Percentiles rank a stretch among this genome's conserved stretches.
These are phyloP conservation scores for Chrysolina oricalcia DNA, from an alignment of 2,888 invertebrate genomes.

Conservation along the genomic window DNA sequence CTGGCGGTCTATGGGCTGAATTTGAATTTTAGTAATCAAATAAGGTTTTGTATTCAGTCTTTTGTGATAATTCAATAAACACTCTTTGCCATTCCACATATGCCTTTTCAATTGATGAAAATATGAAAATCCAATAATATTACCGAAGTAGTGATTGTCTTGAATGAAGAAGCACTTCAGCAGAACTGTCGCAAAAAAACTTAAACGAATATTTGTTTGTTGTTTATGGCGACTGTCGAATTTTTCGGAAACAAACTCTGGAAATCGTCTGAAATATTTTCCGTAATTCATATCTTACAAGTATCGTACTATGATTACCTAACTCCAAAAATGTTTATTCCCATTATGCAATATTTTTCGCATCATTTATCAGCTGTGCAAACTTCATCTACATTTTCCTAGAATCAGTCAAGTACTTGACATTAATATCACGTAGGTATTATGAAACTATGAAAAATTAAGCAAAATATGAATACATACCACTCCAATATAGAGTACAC, in stretches of 20 bases:
- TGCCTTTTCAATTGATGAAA: background rate
- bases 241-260: slow-evolving; percentile 38
- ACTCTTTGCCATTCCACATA: background rate
- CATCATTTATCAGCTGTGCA: slow-evolving; percentile 66
- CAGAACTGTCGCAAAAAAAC: too few relatives aligned
- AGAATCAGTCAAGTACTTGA: slow-evolving; percentile 69
- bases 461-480: slow-evolving; percentile 59
- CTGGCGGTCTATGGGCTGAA: too few relatives aligned
- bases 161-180: background rate
- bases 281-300: slow-evolving; percentile 33
- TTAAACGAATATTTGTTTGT: background rate
- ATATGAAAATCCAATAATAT: background rate
- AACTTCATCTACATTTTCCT: slow-evolving; percentile 64
- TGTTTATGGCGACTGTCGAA: background rate
- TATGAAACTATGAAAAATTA: slow-evolving; percentile 54
- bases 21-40: too few relatives aligned
- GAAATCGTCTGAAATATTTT: slow-evolving; percentile 27
- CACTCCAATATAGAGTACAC: slow-evolving; percentile 63
- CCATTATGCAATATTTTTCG: slow-evolving; percentile 61
- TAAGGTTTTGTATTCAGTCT: too few relatives aligned
- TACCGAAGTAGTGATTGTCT: slow-evolving; percentile 5
- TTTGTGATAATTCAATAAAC: too few relatives aligned
- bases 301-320: slow-evolving; percentile 37
- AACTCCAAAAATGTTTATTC: slow-evolving; percentile 34
- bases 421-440: slow-evolving; percentile 69